Conservation (phyloP, 1,140 invertebrate genomes). For the Trichonephila clavipes region DNA sequence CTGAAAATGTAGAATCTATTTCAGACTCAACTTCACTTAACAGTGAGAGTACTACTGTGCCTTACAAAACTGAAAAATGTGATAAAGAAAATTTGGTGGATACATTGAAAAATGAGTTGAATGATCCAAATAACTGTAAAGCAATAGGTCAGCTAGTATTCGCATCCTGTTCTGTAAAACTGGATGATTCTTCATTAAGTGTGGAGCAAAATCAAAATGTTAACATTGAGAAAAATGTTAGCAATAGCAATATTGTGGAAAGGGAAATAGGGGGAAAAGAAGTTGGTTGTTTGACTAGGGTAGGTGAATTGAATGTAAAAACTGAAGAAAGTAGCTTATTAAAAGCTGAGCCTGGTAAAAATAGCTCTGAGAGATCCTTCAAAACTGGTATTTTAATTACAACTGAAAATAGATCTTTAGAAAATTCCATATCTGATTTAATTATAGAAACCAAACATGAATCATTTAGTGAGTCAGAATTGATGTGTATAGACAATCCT, state of each 20-base stretch:
- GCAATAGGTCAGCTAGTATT: background rate
- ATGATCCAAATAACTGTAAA: background rate
- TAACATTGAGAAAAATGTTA: background rate
- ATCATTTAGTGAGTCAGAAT: too few species aligned
- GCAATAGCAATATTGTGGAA: background rate
- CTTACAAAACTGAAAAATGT: background rate
- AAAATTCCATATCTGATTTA: too few species aligned
- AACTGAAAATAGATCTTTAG: too few species aligned
- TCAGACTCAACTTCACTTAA: background rate
- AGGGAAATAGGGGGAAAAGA: too few species aligned
- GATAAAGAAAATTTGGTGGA: background rate
- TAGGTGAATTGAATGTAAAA: too few species aligned
- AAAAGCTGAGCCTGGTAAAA: too few species aligned
- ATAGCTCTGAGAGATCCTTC: too few species aligned
- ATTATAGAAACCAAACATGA: too few species aligned
- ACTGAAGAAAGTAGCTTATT: too few species aligned
- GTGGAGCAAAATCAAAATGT: background rate
- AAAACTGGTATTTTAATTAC: too few species aligned
- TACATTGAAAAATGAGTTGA: background rate
- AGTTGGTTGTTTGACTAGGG: too few species aligned
- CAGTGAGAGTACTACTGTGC: background rate
- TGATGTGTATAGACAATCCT: too few species aligned
- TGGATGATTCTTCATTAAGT: background rate
- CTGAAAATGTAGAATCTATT: constrained; percentile 1
- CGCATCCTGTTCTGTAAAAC: background rate